Conservation (phyloP, 2,888 invertebrate species). For the Cephus spinipes region DNA sequence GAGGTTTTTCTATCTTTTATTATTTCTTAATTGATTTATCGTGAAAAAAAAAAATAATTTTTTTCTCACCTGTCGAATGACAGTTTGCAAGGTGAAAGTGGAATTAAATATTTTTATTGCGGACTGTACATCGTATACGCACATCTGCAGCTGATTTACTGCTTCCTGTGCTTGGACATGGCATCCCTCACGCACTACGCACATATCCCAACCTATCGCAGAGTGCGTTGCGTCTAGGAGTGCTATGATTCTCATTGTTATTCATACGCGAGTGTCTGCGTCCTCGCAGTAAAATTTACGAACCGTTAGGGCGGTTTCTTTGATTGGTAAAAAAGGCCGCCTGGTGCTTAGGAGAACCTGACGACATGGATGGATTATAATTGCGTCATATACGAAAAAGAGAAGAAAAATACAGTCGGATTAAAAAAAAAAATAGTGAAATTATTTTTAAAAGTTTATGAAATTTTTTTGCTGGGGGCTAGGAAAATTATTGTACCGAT, state of each 20-base stretch:
- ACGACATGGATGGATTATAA: too few species aligned
- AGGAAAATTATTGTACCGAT: too few species aligned
- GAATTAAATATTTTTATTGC: neutral
- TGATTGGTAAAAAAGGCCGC: neutral
- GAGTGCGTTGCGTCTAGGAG: neutral
- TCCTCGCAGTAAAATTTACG: neutral
- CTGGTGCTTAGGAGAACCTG: too few species aligned
- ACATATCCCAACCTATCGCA: conserved; percentile 1
- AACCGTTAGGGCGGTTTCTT: conserved; percentile 6
- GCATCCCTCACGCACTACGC: conserved; percentile 7
- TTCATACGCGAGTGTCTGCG: conserved; percentile 1
- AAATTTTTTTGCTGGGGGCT: too few species aligned
- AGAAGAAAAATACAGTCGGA: too few species aligned
- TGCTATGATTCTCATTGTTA: neutral
- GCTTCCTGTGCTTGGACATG: neutral
- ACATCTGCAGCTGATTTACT: conserved; percentile 3
- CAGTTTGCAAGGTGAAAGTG: neutral
- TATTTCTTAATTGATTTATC: too few species aligned
- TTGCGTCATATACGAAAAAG: too few species aligned
- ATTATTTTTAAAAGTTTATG: too few species aligned
- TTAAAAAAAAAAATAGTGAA: too few species aligned
- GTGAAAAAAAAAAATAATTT: too few species aligned
- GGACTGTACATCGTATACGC: conserved; percentile 5
- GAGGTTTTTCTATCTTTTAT: too few species aligned
- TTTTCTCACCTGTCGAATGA: neutral